Conservation (phyloP, 2,797 vertebrate genomes). For the Furcifer pardalis region DNA sequence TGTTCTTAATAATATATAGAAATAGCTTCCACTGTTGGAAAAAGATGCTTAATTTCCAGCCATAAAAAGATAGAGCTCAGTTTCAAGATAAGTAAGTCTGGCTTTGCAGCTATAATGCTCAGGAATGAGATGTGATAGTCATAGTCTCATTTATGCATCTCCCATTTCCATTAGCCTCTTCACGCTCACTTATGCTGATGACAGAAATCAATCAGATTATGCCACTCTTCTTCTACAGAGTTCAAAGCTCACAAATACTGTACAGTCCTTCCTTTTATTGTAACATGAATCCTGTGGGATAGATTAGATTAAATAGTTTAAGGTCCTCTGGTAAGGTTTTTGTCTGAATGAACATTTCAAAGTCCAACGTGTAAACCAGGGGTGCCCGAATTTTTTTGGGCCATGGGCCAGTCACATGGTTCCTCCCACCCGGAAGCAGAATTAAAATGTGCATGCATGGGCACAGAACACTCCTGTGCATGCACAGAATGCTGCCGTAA, state of each 20-base stretch:
- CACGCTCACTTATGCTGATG: background rate
- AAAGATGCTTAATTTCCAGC: background rate
- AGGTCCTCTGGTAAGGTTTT: background rate
- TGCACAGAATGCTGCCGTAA: too few species aligned
- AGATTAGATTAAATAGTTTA: background rate
- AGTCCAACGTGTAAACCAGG: background rate
- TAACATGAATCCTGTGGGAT: background rate
- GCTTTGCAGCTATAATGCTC: background rate
- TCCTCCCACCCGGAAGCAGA: too few species aligned
- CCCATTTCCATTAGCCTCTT: background rate
- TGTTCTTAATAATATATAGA: background rate
- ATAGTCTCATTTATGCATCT: background rate
- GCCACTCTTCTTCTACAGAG: background rate
- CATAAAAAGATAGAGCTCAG: background rate
- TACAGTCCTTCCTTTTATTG: background rate
- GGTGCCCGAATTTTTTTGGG: too few species aligned
- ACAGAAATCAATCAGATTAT: background rate
- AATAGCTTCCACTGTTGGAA: background rate
- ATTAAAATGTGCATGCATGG: too few species aligned
- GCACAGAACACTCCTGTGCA: too few species aligned
- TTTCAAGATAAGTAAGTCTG: background rate
- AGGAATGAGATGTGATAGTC: background rate
- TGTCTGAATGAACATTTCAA: background rate
- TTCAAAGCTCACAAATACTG: background rate
- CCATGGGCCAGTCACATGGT: too few species aligned